Conservation (phyloP, 2,888 invertebrate genomes). For the Synergus laeviventris region DNA sequence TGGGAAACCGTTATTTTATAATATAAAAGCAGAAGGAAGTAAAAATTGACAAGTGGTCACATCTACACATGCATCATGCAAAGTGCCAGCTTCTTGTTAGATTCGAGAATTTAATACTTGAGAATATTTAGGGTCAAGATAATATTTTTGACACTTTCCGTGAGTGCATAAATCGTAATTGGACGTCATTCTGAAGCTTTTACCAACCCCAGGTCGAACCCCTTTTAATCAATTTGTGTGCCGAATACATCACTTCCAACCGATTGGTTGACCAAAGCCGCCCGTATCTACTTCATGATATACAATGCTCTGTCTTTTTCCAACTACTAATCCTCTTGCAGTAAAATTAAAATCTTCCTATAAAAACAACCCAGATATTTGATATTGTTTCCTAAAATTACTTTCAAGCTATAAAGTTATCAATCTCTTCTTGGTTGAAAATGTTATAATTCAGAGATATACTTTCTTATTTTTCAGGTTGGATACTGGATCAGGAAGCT, state of each 20-base stretch:
- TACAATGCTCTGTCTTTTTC: slow-evolving; percentile 8
- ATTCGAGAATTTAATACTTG: background rate
- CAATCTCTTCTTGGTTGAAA: background rate
- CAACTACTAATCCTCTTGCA: slow-evolving; percentile 1
- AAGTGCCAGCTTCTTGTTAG: background rate
- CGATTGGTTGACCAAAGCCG: slow-evolving; percentile 36
- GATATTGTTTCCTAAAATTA: background rate
- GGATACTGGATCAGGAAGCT: too few relatives aligned
- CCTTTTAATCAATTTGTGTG: slow-evolving; percentile 40
- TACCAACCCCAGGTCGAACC: slow-evolving; percentile 15
- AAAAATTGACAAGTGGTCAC: background rate
- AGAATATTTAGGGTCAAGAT: slow-evolving; percentile 10
- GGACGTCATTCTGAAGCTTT: slow-evolving; percentile 28
- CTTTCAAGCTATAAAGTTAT: background rate
- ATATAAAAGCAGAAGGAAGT: background rate
- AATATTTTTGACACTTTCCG: slow-evolving; percentile 25
- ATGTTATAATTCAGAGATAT: background rate
- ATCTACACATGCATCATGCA: background rate
- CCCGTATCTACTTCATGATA: slow-evolving; percentile 27
- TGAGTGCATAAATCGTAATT: slow-evolving; percentile 26
- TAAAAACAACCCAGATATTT: background rate
- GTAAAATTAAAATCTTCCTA: background rate
- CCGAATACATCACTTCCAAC: slow-evolving; percentile 37
- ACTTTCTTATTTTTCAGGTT: background rate
- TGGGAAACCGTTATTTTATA: background rate